Evolutionary conservation across 35 echinoderm and acorn worm species (phyloP), one percentile per base, ranked within the genome.

Genomic region (Ptychodera flava): DNA sequence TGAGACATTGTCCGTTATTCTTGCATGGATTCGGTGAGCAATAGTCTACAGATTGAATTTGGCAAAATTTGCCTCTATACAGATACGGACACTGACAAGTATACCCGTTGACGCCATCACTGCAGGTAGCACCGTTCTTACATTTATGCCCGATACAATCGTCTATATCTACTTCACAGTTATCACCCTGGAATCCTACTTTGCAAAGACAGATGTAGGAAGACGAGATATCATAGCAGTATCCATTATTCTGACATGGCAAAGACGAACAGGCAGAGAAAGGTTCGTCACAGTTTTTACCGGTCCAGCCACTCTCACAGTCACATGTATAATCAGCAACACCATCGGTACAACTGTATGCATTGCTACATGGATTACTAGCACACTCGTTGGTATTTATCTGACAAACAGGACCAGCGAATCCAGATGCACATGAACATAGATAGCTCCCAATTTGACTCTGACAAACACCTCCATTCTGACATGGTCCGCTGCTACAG

Each of bases 41-140:
- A 27, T 97, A 92, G 79, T 97, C 90, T 33, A 97, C 92, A 38
- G n/a, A n/a, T n/a, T n/a, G n/a, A n/a, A 81, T 32, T 34, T 81
- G 1, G 35, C 80, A 81, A 28, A 81, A 81, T 12, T 81, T 34
- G 28, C 80, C 80, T 33, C 1, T 33, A 32, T 14, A 81, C 16
- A 31, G 31, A 10, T 1, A 28, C 35, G 1, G 16, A 81, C 80
- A 81, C 28, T 31, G 1, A 34, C 80, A 81, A 15, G 34, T 30
- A 32, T 78, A 97, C 28, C 88, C 83, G n/a, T 78, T 89, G 27
- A 97, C 36, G 32, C 90, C 37, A 75, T 97, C 94, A 36, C 90
- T 81, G 83, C 94, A 97, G 29, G 91, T 97, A 30, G 91, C 94
- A 15, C 94, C 94, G 35, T 97, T 97, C 36, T 97, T 97, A 76